Evolutionary conservation across 37 sponge, comb jelly and placozoan genomes (phyloP), one percentile per base, ranked within the genome.

Genomic region (Haliclona indistincta): DNA sequence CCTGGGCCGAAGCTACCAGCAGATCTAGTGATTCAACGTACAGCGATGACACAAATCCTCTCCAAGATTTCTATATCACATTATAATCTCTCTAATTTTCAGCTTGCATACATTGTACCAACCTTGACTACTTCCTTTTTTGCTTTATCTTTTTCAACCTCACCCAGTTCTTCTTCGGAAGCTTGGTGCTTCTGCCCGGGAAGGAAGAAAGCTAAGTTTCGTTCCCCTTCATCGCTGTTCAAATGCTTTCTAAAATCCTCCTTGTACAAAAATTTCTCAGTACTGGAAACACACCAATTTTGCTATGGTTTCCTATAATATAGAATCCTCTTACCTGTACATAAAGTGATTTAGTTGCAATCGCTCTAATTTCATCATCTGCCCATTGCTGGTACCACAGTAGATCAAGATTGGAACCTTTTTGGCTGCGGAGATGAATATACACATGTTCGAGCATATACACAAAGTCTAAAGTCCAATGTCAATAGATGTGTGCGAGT

Each of bases 341-440:
- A 72, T n/a, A 40, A 87, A 88, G 29, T 64, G 67, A 43, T 88
- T 92, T 47, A 88, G 81, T 43, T 92, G 93, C 17, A 81, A 81
- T 73, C 78, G 51, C 75, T 92, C 93, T 88, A 84, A 92, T 64
- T 88, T 92, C 17, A 67, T 64, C 35, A 92, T 43, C 29, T 38
- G 34, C 2, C 88, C 93, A 56, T 78, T 62, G 28, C 30, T 55
- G 71, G 63, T 73, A 40, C 85, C 93, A 74, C 74, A 77, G 82
- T 88, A 92, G 30, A 92, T 68, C 61, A 92, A 68, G 26, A 92
- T 84, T 10, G 93, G 93, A 26, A 69, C 63, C 68, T 92, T 92
- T 75, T 39, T 69, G 7, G 93, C 93, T 92, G 42, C 0, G n/a
- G 28, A 7, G 60, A 58, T 8, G 60, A 20, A 20, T 7, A 20